Conservation (phyloP, 1,140 invertebrate genomes). For the Ceratosolen fusciceps region DNA sequence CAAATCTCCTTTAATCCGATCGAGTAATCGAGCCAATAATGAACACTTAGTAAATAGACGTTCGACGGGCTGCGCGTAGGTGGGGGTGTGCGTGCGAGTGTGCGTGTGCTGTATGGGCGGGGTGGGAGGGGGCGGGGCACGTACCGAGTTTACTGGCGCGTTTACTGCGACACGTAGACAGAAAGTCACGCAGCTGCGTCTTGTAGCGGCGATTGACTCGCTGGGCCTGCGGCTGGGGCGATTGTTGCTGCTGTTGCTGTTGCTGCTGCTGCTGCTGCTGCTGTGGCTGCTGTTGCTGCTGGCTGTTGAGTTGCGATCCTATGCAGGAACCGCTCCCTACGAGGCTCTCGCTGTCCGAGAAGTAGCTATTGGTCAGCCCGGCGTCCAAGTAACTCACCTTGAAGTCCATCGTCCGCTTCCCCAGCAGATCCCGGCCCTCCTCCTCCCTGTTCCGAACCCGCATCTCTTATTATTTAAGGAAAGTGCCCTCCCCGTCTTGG, state of each 20-base stretch:
- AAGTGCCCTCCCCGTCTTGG: not conserved
- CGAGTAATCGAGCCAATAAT: too few species aligned
- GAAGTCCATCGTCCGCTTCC: conserved; percentile 98
- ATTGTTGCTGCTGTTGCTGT: conserved; percentile 76
- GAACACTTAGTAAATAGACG: too few species aligned
- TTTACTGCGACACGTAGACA: conserved; percentile 92
- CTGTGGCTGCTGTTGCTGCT: conserved; percentile 50
- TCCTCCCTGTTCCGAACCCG: conserved; percentile 84
- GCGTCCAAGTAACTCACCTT: conserved; percentile 98
- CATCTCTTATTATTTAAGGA: not conserved
- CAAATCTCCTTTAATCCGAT: too few species aligned
- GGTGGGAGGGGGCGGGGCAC: not conserved
- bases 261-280: conserved; percentile 72
- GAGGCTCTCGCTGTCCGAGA: conserved; percentile 88
- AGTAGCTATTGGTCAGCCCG: conserved; percentile 90
- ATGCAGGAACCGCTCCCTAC: conserved; percentile 60
- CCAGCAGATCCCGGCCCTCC: conserved; percentile 95
- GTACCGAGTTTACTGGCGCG: conserved; percentile 74
- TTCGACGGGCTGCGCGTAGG: too few species aligned
- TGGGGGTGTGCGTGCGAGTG: too few species aligned
- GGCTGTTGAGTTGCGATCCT: not conserved
- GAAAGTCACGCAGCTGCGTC: conserved; percentile 91
- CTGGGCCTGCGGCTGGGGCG: conserved; percentile 75
- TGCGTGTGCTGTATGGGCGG: too few species aligned
- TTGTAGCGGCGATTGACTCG: conserved; percentile 90